phyloP scores from a whole-genome alignment of 35 echinoderm and acorn worm species.

The Eucidaris tribuloides region DNA sequence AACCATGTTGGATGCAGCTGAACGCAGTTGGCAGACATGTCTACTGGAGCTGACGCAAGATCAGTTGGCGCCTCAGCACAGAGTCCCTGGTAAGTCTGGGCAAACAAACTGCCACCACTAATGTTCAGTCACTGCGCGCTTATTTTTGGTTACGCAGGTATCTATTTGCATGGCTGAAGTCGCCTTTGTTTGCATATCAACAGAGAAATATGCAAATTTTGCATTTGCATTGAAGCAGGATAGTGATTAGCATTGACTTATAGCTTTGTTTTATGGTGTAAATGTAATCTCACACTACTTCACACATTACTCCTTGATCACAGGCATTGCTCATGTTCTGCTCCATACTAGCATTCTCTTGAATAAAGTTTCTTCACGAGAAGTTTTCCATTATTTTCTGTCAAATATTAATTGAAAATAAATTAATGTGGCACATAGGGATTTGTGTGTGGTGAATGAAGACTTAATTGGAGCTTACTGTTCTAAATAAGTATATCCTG shows the following conservation, averaged over 20 bases:
- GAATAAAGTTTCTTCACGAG: no score
- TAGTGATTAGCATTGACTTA: background rate
- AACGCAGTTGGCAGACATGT: constrained; percentile 50
- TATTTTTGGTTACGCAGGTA: no score
- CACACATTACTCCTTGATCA: no score
- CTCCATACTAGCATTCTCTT: no score
- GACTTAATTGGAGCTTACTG: background rate
- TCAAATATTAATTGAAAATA: no score
- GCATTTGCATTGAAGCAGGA: background rate
- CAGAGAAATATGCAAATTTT: background rate
- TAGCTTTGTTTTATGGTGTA: background rate
- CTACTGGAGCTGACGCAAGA: constrained; percentile 61
- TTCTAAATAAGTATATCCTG: background rate
- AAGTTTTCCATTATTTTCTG: no score
- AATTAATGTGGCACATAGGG: background rate
- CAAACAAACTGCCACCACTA: background rate
- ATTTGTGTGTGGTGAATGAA: background rate
- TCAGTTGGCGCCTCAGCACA: constrained; percentile 74
- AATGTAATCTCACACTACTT: no score
- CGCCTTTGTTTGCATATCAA: no score
- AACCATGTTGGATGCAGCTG: constrained; percentile 36
- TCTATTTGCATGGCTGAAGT: no score
- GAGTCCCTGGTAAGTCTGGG: constrained; percentile 44
- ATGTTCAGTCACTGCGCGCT: background rate
- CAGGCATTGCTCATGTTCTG: no score